Base-by-base conservation (phyloP, 2,888 invertebrate species). In the Latrodectus hesperus region DNA sequence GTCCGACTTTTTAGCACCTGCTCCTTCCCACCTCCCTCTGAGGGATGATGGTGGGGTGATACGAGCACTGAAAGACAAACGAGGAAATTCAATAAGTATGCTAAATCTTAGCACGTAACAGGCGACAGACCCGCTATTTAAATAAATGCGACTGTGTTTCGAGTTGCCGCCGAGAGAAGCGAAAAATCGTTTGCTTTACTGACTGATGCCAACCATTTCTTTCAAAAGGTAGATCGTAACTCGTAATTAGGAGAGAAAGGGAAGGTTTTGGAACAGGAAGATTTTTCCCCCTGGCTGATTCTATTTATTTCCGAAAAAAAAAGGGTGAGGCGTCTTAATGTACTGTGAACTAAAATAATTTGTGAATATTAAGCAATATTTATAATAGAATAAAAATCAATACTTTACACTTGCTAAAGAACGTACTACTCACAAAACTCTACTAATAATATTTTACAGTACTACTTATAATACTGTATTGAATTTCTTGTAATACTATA, bases 41-140 rank as follows among this genome's bases (percentile, higher is more conserved):
- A 17, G 51, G 53, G 16, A 73, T 73, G 52, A 12, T 9, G 60
- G 22, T 26, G 60, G 38, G 75, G 64, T 60, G 53, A 51, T 53
- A 14, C 38, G 22, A 38, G 22, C 17, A 65, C n/a, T n/a, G 22
- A 70, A 17, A 70, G 16, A 11, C 8, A 38, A 38, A 14, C 17
- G 17, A 38, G 51, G 82, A 83, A 75, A 83, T 83, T 83, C 83
- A 83, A 83, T 83, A 83, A 83, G 76, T 83, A 83, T 83, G 83
- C 83, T 83, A 83, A 83, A 83, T 83, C 83, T 64, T 17, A 22
- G 26, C 72, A 51, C 83, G 74, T 83, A 76, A 81, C 74, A 81
- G 81, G 74, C 72, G 38, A 64, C 71, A 60, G 52, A 52, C 71
- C 76, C 77, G 76, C 77, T 83, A 83, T 83, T 76, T 76, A 71